These are phyloP conservation scores for Cremastobaeus sp. DNA, from an alignment of 2,888 invertebrate genomes.

Conservation along the genomic window DNA sequence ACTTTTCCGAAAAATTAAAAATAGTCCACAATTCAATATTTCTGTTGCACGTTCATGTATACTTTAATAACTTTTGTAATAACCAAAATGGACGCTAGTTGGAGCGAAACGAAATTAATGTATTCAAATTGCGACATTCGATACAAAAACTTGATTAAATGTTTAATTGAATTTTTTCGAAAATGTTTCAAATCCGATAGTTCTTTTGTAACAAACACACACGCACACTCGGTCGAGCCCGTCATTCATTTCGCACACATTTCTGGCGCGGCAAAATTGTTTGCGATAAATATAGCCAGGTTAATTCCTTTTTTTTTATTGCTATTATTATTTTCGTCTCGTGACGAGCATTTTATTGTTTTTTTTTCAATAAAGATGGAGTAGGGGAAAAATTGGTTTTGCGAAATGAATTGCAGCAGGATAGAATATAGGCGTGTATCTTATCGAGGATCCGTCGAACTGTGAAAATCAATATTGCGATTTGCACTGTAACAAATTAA, in stretches of 20 bases:
- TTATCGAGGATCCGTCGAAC: slow-evolving; percentile 23
- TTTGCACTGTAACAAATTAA: slow-evolving; percentile 45
- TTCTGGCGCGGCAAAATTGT: slow-evolving; percentile 42
- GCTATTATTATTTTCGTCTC: slow-evolving; percentile 16
- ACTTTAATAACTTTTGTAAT: no score
- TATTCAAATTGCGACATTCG: no score
- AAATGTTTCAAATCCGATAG: slow-evolving; percentile 30
- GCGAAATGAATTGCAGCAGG: slow-evolving; percentile 33
- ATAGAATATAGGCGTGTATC: slow-evolving; percentile 29
- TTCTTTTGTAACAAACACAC: slow-evolving; percentile 39
- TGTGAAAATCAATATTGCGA: slow-evolving; percentile 37
- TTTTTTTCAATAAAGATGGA: slow-evolving; percentile 7
- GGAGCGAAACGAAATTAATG: no score
- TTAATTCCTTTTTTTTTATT: slow-evolving; percentile 19
- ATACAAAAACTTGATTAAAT: slow-evolving; percentile 44
- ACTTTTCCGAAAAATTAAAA: no score
- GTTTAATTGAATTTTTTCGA: slow-evolving; percentile 42
- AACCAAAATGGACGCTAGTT: no score
- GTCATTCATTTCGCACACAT: slow-evolving; percentile 42
- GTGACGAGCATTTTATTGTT: slow-evolving; percentile 42
- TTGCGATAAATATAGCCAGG: slow-evolving; percentile 40
- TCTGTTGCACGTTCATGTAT: no score
- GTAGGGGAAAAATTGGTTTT: slow-evolving; percentile 22
- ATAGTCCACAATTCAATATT: no score
- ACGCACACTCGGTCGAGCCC: slow-evolving; percentile 29